phyloP scores from a whole-genome alignment of 37 sponge, comb jelly and placozoan species.

The Beroe forskalii region DNA sequence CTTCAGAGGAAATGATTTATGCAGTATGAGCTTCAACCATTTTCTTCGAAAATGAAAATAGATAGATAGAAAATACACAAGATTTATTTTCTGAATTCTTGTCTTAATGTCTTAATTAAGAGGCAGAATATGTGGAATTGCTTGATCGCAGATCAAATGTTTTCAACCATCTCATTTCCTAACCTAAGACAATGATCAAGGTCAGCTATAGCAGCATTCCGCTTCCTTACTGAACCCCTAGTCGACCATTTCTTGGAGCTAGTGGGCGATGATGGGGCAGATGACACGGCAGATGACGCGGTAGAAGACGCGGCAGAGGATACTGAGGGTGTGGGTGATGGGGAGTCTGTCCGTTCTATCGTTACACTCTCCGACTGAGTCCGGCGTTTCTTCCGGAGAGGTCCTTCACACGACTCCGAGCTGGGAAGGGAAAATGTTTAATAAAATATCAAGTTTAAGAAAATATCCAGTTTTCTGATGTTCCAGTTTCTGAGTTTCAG shows the following conservation, averaged over 20 bases:
- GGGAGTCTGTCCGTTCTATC: not conserved
- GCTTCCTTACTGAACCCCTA: not conserved
- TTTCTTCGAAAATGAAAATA: too few species aligned
- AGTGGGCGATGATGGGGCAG: not conserved
- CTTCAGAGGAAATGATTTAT: too few species aligned
- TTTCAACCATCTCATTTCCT: too few species aligned
- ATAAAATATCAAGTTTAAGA: too few species aligned
- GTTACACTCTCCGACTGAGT: conserved; percentile 26
- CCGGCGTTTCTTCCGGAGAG: conserved; percentile 29
- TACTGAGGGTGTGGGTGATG: not conserved
- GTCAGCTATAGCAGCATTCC: not conserved
- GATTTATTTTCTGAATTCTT: too few species aligned
- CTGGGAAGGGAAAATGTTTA: not conserved
- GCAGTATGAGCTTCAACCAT: too few species aligned
- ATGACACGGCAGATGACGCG: not conserved
- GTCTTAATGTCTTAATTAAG: too few species aligned
- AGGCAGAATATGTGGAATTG: too few species aligned
- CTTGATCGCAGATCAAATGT: too few species aligned
- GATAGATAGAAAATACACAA: too few species aligned
- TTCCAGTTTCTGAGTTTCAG: too few species aligned
- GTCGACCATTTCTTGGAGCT: not conserved
- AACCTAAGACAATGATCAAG: not conserved
- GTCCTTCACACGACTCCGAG: not conserved
- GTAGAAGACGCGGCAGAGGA: not conserved
- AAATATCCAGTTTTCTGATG: too few species aligned